Evolutionary conservation across 2,113 vertebrate genomes (phyloP).

Genomic region (Lepidothrix coronata): DNA sequence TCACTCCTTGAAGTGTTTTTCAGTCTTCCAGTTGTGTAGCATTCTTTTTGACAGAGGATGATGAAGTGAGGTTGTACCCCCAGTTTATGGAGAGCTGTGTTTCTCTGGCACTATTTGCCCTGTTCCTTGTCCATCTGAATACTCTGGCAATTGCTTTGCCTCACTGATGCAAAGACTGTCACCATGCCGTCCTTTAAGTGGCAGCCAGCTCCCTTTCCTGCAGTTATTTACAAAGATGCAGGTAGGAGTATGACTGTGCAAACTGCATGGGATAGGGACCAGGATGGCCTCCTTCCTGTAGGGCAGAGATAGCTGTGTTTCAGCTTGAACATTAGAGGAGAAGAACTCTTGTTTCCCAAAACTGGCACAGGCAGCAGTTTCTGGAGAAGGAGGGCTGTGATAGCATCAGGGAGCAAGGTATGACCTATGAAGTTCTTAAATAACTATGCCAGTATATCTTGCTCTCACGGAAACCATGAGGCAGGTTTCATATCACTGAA

Average conservation of each 20-base stretch:
- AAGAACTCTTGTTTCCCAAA: neutral
- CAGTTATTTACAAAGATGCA: neutral
- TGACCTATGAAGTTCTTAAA: neutral
- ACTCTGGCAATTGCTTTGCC: neutral
- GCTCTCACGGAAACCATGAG: neutral
- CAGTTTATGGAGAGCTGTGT: neutral
- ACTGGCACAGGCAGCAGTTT: neutral
- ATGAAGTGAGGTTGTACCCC: neutral
- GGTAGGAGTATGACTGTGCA: neutral
- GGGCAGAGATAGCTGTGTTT: neutral
- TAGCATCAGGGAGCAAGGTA: neutral
- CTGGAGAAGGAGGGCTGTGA: neutral
- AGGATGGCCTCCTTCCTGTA: neutral
- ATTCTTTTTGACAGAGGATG: neutral
- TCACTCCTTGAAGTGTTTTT: neutral
- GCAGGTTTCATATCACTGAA: neutral
- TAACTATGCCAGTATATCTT: neutral
- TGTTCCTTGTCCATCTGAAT: neutral
- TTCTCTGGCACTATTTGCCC: neutral
- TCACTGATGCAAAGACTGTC: neutral
- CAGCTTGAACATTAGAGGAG: neutral
- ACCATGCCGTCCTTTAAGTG: neutral
- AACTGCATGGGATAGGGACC: neutral
- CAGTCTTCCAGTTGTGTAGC: neutral
- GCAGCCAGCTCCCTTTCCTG: neutral